Conservation (phyloP, 2,888 invertebrate species). For the Orthonychiurus folsomi region DNA sequence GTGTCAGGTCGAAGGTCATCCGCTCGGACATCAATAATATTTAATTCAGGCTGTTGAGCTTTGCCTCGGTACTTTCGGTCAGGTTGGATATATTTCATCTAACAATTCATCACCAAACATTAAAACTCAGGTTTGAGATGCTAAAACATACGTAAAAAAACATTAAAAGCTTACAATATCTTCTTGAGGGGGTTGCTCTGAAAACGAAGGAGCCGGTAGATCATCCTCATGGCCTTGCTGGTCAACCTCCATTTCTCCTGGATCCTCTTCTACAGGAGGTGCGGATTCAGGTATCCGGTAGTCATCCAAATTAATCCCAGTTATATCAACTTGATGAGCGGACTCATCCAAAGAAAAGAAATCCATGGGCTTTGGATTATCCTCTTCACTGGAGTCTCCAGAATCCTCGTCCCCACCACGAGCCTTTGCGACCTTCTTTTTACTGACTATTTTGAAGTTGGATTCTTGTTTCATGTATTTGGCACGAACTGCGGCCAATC, state of each 20-base stretch:
- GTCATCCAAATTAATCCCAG: background rate
- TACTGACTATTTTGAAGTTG: constrained; percentile 21
- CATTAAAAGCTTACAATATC: background rate
- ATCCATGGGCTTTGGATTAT: constrained; percentile 18
- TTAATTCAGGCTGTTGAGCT: constrained; percentile 48
- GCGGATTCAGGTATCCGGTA: background rate
- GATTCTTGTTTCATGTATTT: constrained; percentile 35
- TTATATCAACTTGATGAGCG: constrained; percentile 10
- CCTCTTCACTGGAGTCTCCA: constrained; percentile 39
- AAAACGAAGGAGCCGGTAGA: background rate
- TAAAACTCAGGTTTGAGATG: background rate
- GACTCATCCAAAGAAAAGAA: constrained; percentile 35
- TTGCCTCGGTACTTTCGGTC: constrained; percentile 58
- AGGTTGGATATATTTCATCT: constrained; percentile 57
- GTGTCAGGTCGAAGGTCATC: constrained; percentile 69
- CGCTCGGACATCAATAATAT: constrained; percentile 74
- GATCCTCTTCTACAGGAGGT: constrained; percentile 14
- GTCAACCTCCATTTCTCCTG: background rate
- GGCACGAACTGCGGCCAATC: constrained; percentile 32
- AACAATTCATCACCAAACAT: constrained; percentile 9
- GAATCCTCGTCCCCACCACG: constrained; percentile 8
- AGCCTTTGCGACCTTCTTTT: background rate
- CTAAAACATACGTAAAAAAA: background rate
- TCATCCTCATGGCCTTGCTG: background rate
- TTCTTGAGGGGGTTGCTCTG: constrained; percentile 2